A percentile compares a stretch with the other conserved stretches of the same genome.
Evolutionary conservation across 92 coral and sea anemone genomes (phyloP).

Genomic region (Siderastrea siderea): DNA sequence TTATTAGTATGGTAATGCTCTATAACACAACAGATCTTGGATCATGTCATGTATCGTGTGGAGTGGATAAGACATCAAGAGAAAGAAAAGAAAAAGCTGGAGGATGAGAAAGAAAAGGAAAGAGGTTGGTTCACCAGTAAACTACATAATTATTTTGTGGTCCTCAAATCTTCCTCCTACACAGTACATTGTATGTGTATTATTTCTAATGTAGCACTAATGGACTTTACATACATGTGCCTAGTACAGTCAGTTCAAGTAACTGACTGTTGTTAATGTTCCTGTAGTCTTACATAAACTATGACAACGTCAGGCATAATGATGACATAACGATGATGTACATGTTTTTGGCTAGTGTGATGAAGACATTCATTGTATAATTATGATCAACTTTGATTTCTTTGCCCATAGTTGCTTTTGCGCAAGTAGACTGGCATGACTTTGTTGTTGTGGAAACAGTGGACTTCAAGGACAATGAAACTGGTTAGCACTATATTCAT

Average conservation of each 20-base stretch:
- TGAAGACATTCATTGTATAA: neutral
- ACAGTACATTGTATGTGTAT: no score
- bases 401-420: slow-evolving; percentile 86
- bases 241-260: no score
- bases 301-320: no score
- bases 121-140: slow-evolving; percentile 70
- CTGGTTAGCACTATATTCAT: slow-evolving; percentile 63
- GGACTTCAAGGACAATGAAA: slow-evolving; percentile 93
- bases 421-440: slow-evolving; percentile 99
- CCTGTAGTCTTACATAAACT: no score
- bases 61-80: slow-evolving; percentile 95
- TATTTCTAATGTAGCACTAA: no score
- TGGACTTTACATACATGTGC: no score
- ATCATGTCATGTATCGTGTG: slow-evolving; percentile 94
- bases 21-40: slow-evolving; percentile 73
- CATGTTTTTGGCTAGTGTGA: no score
- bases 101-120: slow-evolving; percentile 97
- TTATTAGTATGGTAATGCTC: neutral
- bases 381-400: neutral
- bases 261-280: no score
- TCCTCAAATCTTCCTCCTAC: no score
- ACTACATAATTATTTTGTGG: neutral
- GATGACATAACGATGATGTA: no score
- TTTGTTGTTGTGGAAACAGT: slow-evolving; percentile 99
- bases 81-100: slow-evolving; percentile 92